phyloP scores from a whole-genome alignment of 2,888 invertebrate species.

The Cylindroiulus punctatus region DNA sequence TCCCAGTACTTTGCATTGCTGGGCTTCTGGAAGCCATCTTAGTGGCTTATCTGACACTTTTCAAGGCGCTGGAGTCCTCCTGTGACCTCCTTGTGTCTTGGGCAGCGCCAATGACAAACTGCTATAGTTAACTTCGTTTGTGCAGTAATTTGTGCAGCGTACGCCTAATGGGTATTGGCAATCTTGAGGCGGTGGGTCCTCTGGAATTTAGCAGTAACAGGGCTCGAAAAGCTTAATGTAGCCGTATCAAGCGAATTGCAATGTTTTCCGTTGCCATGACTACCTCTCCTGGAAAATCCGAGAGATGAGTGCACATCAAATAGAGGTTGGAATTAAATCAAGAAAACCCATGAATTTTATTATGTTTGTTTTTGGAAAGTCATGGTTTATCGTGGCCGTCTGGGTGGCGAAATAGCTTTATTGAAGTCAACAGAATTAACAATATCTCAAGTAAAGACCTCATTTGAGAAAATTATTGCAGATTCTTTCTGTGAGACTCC shows the following conservation, averaged over 20 bases:
- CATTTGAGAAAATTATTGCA: too few relatives aligned
- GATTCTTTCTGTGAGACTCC: too few relatives aligned
- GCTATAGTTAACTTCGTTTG: constrained; percentile 11
- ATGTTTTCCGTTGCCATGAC: constrained; percentile 26
- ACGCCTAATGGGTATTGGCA: constrained; percentile 38
- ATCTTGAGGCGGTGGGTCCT: constrained; percentile 11
- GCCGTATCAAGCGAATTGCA: constrained; percentile 24
- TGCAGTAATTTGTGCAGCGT: not conserved
- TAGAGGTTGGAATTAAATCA: constrained; percentile 29
- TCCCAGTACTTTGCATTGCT: constrained; percentile 1
- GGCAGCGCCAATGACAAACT: not conserved
- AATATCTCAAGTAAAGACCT: not conserved
- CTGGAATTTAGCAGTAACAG: not conserved
- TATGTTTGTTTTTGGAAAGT: not conserved
- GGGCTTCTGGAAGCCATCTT: constrained; percentile 3
- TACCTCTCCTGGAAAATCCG: not conserved
- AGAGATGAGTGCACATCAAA: constrained; percentile 38
- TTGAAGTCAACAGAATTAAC: not conserved
- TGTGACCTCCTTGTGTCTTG: not conserved
- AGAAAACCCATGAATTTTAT: not conserved
- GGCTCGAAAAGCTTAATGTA: not conserved
- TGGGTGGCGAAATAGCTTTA: not conserved
- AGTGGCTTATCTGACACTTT: not conserved
- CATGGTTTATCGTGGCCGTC: not conserved
- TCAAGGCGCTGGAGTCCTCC: not conserved